Evolutionary conservation across 1,140 invertebrate species (phyloP).

Genomic region (Ips nitidus): DNA sequence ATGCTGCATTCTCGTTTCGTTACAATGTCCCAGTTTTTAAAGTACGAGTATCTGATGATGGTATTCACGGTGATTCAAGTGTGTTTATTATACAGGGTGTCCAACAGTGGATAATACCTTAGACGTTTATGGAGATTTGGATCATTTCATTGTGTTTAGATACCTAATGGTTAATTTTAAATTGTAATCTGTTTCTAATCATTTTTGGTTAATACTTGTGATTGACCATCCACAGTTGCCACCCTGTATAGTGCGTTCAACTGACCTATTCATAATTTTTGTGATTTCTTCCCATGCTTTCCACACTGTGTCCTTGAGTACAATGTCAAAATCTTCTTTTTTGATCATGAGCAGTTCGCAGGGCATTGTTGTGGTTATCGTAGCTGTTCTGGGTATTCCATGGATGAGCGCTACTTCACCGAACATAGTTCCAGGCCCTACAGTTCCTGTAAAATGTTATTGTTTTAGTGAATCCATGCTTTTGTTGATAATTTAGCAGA

Average conservation of each 20-base stretch:
- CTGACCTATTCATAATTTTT: constrained; percentile 53
- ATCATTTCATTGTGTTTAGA: not conserved
- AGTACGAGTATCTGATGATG: constrained; percentile 60
- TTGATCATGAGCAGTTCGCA: constrained; percentile 45
- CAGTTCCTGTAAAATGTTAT: constrained; percentile 37
- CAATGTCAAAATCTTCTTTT: constrained; percentile 57
- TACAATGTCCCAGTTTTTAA: constrained; percentile 61
- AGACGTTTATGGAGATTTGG: not conserved
- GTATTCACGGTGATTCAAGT: constrained; percentile 37
- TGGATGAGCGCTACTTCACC: constrained; percentile 65
- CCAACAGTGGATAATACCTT: not conserved
- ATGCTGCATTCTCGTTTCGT: constrained; percentile 64
- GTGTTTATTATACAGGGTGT: not conserved
- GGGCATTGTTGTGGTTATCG: constrained; percentile 55
- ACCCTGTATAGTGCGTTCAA: not conserved
- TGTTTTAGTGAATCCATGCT: constrained; percentile 33
- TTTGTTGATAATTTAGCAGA: not conserved
- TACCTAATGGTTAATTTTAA: no score
- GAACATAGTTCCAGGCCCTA: constrained; percentile 59
- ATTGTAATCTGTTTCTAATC: no score
- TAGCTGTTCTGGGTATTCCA: constrained; percentile 58
- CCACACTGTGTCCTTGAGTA: constrained; percentile 59
- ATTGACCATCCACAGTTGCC: no score
- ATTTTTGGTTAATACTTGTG: no score
- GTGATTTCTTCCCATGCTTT: constrained; percentile 62